Evolutionary conservation across 2,888 invertebrate species (phyloP).

Genomic region (Melipona beecheii): DNA sequence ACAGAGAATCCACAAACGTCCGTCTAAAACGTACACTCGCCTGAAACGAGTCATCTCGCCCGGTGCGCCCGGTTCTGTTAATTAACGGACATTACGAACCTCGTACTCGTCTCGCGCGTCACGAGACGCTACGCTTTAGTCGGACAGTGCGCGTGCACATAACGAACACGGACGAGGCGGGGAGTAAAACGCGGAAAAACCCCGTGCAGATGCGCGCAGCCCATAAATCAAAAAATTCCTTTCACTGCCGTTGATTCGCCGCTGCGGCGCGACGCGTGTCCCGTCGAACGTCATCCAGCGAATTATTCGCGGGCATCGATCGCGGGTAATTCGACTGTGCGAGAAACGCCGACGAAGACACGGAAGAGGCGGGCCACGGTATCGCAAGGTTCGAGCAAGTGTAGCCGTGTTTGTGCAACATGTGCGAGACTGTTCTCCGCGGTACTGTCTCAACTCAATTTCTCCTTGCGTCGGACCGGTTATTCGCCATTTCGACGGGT

Average conservation of each 20-base stretch:
- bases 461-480: slow-evolving; percentile 73
- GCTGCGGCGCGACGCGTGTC: slow-evolving; percentile 4
- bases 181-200: slow-evolving; percentile 26
- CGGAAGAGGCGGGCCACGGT: slow-evolving; percentile 7
- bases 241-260: slow-evolving; percentile 19
- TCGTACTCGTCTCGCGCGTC: not conserved
- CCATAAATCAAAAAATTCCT: slow-evolving; percentile 50
- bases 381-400: slow-evolving; percentile 43
- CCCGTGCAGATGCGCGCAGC: slow-evolving; percentile 12
- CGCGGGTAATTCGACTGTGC: slow-evolving; percentile 50
- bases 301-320: slow-evolving; percentile 63
- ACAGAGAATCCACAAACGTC: not conserved
- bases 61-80: not conserved
- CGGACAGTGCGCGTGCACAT: not conserved
- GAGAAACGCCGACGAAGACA: slow-evolving; percentile 15
- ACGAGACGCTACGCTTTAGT: slow-evolving; percentile 18
- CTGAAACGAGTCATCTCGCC: not conserved
- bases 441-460: slow-evolving; percentile 81
- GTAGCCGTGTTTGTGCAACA: slow-evolving; percentile 60
- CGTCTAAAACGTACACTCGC: not conserved
- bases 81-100: slow-evolving; percentile 16
- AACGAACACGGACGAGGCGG: not conserved
- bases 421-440: slow-evolving; percentile 77
- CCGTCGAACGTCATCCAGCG: slow-evolving; percentile 30
- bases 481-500: slow-evolving; percentile 66